Evolutionary conservation across 2,113 vertebrate species (phyloP).

Genomic region (Muntiacus muntjak): DNA sequence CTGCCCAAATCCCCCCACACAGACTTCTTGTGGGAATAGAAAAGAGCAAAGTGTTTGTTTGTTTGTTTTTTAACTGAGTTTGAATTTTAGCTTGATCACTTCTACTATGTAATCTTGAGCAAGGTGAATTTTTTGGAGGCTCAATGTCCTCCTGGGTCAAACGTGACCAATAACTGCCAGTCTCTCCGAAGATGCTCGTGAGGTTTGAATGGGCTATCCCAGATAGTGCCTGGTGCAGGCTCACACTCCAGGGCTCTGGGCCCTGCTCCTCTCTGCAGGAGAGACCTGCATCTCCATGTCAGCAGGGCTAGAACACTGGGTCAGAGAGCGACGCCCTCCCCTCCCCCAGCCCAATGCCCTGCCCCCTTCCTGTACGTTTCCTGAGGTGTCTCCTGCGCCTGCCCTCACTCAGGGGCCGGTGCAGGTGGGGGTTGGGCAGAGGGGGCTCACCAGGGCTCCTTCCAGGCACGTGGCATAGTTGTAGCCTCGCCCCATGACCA

Average conservation of each 20-base stretch:
- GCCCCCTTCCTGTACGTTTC: neutral
- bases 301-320: neutral
- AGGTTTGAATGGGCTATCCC: neutral
- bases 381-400: neutral
- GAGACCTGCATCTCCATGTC: neutral
- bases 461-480: constrained; percentile 97
- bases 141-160: neutral
- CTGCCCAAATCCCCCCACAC: neutral
- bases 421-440: neutral
- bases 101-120: neutral
- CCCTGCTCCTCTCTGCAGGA: neutral
- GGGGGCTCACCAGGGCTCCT: constrained; percentile 92
- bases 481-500: constrained; percentile 97
- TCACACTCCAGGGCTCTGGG: neutral
- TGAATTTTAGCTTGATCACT: neutral
- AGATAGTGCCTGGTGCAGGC: neutral
- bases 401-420: neutral
- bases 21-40: neutral
- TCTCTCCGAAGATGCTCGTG: neutral
- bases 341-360: neutral
- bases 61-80: neutral
- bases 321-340: neutral
- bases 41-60: neutral
- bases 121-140: neutral
- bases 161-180: neutral